phyloP scores from a whole-genome alignment of 1,140 invertebrate species.

The Mycetomoellerius zeteki region DNA sequence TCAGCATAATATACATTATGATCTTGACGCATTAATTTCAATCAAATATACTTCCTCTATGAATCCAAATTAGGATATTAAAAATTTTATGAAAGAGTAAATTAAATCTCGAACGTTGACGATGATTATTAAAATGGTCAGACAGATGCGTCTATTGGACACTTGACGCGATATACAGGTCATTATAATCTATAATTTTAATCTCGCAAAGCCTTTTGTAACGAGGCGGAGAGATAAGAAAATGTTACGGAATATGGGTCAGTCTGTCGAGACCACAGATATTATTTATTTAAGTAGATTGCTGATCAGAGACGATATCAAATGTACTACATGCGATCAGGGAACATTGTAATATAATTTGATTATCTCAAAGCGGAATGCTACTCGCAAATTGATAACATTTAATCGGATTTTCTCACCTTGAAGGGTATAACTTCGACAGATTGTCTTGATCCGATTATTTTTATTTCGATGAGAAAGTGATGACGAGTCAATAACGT shows the following conservation, averaged over 20 bases:
- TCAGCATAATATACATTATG: background rate
- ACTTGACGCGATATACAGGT: conserved; percentile 7
- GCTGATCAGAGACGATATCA: conserved; percentile 6
- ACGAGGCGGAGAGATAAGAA: conserved; percentile 15
- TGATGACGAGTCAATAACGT: background rate
- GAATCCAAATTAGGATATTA: background rate
- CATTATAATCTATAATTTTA: background rate
- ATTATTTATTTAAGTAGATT: conserved; percentile 36
- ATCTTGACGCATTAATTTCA: background rate
- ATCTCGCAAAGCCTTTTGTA: background rate
- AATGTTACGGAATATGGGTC: conserved; percentile 34
- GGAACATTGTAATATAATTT: background rate
- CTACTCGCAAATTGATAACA: background rate
- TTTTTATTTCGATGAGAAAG: background rate
- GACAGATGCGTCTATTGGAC: background rate
- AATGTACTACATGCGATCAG: background rate
- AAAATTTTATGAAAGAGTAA: background rate
- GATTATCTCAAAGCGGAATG: background rate
- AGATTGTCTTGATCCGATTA: background rate
- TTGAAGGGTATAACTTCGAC: background rate
- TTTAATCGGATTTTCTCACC: conserved; percentile 23
- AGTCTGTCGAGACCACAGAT: conserved; percentile 18
- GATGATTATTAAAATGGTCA: background rate
- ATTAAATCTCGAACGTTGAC: background rate
- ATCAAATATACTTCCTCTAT: background rate